These are phyloP conservation scores for Girardinus metallicus DNA, from an alignment of 2,797 vertebrate genomes.

Conservation along the genomic window DNA sequence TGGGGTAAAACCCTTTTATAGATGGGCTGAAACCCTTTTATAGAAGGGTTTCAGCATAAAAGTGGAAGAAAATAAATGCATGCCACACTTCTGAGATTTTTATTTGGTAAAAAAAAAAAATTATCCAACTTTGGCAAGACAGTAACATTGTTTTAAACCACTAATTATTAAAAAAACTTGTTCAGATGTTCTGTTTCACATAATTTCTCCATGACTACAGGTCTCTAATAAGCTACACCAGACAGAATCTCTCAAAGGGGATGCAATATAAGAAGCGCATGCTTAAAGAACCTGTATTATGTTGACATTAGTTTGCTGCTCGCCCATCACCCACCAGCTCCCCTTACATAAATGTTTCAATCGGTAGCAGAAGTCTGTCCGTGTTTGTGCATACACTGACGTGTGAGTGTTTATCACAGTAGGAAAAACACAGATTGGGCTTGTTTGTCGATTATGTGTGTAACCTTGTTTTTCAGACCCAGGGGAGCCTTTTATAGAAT, in stretches of 20 bases:
- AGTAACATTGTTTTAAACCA: too few relatives aligned
- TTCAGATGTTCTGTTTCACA: background rate
- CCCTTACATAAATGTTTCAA: constrained; percentile 6
- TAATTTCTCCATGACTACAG: background rate
- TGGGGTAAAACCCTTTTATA: too few relatives aligned
- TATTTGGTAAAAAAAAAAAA: background rate
- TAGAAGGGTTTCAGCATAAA: background rate
- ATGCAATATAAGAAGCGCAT: background rate
- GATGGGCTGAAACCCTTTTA: too few relatives aligned
- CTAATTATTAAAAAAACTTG: too few relatives aligned
- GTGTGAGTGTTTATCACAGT: constrained; percentile 30
- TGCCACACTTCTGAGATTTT: background rate
- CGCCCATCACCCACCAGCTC: background rate
- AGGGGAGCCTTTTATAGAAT: constrained; percentile 26
- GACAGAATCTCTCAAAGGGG: background rate
- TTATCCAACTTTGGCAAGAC: background rate
- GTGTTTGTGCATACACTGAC: constrained; percentile 2
- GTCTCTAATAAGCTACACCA: background rate
- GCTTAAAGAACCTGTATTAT: background rate
- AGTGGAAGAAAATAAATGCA: background rate
- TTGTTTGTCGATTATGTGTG: constrained; percentile 29
- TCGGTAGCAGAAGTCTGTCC: constrained; percentile 27
- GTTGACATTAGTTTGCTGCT: background rate
- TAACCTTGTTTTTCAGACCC: constrained; percentile 39
- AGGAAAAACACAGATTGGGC: constrained; percentile 41